Conservation (phyloP, 2,113 vertebrate species). For the Leucopsar rothschildi region DNA sequence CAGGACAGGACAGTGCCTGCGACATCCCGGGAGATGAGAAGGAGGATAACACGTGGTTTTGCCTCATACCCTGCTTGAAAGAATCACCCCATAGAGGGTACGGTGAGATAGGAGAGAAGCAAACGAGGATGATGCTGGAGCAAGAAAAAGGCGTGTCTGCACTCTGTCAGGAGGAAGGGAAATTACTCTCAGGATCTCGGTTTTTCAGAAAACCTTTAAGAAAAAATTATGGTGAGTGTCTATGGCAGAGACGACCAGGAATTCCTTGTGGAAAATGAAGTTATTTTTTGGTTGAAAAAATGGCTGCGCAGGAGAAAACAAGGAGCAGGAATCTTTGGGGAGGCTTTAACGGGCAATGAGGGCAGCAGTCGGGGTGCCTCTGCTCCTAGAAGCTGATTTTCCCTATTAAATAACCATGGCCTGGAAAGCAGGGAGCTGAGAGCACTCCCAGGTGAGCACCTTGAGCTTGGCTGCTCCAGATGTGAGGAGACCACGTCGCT, state of each 20-base stretch:
- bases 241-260: neutral
- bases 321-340: neutral
- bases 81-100: rapidly evolving
- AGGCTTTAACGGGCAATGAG: neutral
- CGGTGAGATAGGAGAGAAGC: neutral
- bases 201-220: neutral
- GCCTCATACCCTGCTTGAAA: neutral
- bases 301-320: neutral
- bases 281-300: neutral
- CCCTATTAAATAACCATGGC: rapidly evolving
- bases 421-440: neutral
- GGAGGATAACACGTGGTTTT: neutral
- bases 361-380: neutral
- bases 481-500: neutral
- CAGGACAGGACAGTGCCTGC: neutral
- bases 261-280: neutral
- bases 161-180: neutral
- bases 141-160: rapidly evolving
- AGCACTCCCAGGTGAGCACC: neutral
- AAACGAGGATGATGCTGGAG: neutral
- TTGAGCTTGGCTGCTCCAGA: neutral
- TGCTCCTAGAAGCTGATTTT: neutral
- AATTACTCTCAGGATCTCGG: neutral
- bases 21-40: rapidly evolving
- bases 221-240: neutral